A percentile compares a stretch with the other conserved stretches of the same genome.
phyloP scores from a whole-genome alignment of 2,797 vertebrate genomes.

The Pygocentrus nattereri region DNA sequence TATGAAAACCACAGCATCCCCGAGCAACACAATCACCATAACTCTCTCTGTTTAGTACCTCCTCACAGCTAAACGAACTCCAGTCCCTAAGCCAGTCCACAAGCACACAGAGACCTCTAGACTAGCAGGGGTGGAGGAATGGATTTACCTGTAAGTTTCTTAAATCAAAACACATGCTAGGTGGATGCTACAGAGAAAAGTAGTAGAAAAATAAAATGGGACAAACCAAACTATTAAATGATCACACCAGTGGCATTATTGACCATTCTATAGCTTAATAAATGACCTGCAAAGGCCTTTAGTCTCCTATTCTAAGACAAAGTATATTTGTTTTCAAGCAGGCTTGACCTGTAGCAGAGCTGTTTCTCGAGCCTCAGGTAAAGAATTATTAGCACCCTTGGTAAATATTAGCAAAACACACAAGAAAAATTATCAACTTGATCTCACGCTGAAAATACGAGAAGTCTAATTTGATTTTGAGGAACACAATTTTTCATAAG shows the following conservation, averaged over 20 bases:
- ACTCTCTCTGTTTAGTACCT: constrained; percentile 52
- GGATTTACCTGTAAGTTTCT: constrained; percentile 6
- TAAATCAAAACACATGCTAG: constrained; percentile 2
- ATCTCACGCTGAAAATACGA: neutral
- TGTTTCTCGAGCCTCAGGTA: too few relatives aligned
- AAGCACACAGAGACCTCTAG: neutral
- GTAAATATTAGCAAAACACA: neutral
- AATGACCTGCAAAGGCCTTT: neutral
- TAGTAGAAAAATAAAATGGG: neutral
- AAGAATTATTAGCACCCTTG: neutral
- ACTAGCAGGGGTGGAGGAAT: neutral
- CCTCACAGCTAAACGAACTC: constrained; percentile 16
- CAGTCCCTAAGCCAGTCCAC: constrained; percentile 30
- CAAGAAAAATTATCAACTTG: neutral
- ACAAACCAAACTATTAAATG: neutral
- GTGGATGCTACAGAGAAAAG: neutral
- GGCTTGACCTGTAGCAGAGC: too few relatives aligned
- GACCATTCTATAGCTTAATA: neutral
- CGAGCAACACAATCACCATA: constrained; percentile 48
- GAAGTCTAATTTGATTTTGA: too few relatives aligned
- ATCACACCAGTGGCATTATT: neutral
- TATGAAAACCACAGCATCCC: constrained; percentile 58
- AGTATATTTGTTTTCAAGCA: neutral
- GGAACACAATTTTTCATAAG: neutral
- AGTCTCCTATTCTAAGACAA: neutral